Evolutionary conservation across 2,113 vertebrate species (phyloP).

Genomic region (Acanthochromis polyacanthus): DNA sequence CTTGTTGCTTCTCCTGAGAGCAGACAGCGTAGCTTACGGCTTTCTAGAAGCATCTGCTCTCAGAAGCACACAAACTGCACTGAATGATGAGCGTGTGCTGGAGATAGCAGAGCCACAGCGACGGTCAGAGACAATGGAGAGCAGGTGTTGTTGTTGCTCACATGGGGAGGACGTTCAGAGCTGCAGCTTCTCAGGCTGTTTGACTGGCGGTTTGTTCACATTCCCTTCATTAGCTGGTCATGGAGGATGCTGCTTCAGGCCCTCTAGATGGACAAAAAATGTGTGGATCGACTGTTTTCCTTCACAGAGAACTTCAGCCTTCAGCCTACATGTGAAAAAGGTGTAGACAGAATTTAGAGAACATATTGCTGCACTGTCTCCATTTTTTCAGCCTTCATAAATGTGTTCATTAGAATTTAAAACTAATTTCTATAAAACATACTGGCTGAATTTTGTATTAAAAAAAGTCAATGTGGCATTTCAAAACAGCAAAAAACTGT

Average conservation of each 20-base stretch:
- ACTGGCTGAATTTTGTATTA: no score
- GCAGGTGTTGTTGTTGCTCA: conserved; percentile 38
- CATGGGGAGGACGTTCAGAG: not conserved
- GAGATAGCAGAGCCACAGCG: conserved; percentile 7
- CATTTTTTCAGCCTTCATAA: no score
- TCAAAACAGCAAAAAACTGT: no score
- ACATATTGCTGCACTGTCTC: no score
- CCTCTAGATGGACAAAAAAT: not conserved
- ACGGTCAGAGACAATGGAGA: conserved; percentile 2
- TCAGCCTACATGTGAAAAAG: no score
- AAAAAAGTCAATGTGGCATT: no score
- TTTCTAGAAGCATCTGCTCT: conserved; percentile 19
- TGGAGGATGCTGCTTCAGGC: not conserved
- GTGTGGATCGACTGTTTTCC: no score
- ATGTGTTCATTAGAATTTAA: no score
- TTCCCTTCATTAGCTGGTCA: not conserved
- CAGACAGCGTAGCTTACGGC: not conserved
- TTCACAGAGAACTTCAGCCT: no score
- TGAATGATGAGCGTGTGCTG: conserved; percentile 6
- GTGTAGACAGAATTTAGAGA: no score
- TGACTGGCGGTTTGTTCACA: not conserved
- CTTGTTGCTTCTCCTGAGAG: conserved; percentile 29
- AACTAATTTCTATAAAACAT: no score
- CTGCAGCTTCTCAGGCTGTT: not conserved
- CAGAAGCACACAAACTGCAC: not conserved